Base-by-base conservation (phyloP, 53 echinoderm and acorn worm species). In the Mesocentrotus franciscanus region DNA sequence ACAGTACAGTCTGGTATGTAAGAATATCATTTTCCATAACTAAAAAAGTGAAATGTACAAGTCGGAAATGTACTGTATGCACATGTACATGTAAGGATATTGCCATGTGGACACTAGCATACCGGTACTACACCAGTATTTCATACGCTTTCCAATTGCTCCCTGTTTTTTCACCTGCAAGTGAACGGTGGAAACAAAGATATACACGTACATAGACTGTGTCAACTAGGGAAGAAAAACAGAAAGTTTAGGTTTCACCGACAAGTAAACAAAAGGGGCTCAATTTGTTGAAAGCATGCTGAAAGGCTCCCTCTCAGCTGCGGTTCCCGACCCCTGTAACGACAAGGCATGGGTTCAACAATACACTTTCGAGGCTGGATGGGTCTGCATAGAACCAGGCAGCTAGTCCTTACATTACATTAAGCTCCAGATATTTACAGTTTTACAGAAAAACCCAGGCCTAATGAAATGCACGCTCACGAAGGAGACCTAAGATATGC, bases 201-300 rank as follows among this genome's bases (percentile, higher is more conserved):
- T 78, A 78, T 16, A 36, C 17, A 39, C 15, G 36, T 8, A 18
- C 79, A 81, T 18, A 12, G 10, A 81, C 81, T 81, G 42, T 81
- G 81, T 81, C 36, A 81, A 81, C 81, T 81, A 36, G 60, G 58
- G 22, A 90, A 60, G 90, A 90, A 90, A 90, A 90, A n/a, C 60
- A 60, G 59, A n/a, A 58, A 90, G 90, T 90, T 90, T 59, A 22
- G 90, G 90, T 92, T 92, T 92, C 92, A 92, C 70, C 39, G 92
- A 33, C 68, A 68, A 34, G 92, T 68, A 92, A 92, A 92, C 92
- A 92, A 92, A 34, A 70, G 92, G 42, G 90, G 90, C 39, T 20
- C 71, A 14, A 92, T 92, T 92, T 61, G 60, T 18, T 87, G 87
- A 87, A 87, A 87, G 87, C 14, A 42, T 8, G 16, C 90, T 60